A percentile compares a stretch with the other conserved stretches of the same genome.
Evolutionary conservation across 2,113 vertebrate species (phyloP).

Genomic region (Gopherus flavomarginatus): DNA sequence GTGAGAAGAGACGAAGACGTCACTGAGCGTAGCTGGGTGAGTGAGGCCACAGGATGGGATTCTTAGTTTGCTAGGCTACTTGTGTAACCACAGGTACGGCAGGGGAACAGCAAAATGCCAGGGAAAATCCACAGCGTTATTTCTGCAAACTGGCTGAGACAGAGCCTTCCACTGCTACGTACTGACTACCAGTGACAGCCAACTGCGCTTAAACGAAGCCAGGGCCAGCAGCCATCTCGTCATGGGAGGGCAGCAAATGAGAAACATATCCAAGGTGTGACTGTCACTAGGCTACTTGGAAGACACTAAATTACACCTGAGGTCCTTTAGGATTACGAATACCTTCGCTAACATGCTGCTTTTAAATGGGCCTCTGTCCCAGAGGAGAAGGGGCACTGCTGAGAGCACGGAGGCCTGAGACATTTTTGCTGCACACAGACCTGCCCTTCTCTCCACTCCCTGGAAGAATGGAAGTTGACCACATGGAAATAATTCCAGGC

Average conservation of each 20-base stretch:
- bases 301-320: neutral
- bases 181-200: neutral
- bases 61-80: accelerated
- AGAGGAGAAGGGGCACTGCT: neutral
- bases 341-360: neutral
- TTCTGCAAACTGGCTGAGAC: accelerated
- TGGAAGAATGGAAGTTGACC: neutral
- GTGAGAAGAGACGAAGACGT: neutral
- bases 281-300: neutral
- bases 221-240: neutral
- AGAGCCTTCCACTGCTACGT: neutral
- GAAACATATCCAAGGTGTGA: neutral
- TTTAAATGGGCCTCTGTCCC: neutral
- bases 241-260: accelerated
- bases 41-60: neutral
- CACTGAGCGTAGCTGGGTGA: neutral
- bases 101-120: accelerated
- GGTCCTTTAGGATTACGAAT: neutral
- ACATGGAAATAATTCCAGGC: neutral
- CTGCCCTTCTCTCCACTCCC: neutral
- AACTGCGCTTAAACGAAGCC: accelerated
- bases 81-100: neutral
- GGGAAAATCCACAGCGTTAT: neutral
- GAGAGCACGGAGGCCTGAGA: neutral
- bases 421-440: neutral